Evolutionary conservation across 2,888 invertebrate species (phyloP).

Genomic region (Hyppa rectilinea): DNA sequence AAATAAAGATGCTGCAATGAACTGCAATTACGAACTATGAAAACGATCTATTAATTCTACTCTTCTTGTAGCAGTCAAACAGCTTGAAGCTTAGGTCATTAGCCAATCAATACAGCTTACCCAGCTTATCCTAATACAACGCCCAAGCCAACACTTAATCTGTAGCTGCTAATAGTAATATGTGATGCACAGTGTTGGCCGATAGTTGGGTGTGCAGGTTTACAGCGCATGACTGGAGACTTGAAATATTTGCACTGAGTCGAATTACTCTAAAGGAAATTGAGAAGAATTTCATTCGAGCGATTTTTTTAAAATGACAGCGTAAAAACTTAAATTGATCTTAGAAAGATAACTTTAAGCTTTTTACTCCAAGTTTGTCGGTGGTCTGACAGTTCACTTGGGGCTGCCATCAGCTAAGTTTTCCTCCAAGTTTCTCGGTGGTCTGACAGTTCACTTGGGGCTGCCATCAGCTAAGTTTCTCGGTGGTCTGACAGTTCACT

Average conservation of each 20-base stretch:
- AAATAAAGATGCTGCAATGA: too few species aligned
- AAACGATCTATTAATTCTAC: neutral
- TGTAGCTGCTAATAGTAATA: conserved; percentile 11
- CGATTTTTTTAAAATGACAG: neutral
- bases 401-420: too few species aligned
- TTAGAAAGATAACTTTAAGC: too few species aligned
- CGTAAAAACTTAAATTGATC: neutral
- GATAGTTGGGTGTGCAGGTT: conserved; percentile 10
- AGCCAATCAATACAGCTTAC: conserved; percentile 17
- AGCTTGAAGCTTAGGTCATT: neutral
- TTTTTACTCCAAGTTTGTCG: too few species aligned
- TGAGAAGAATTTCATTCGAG: neutral
- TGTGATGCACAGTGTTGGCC: neutral
- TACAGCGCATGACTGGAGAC: neutral
- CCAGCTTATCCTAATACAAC: conserved; percentile 19
- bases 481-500: neutral
- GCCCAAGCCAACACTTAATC: conserved; percentile 17
- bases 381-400: neutral
- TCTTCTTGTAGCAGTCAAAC: too few species aligned
- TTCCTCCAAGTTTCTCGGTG: too few species aligned
- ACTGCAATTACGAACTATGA: neutral
- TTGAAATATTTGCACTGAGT: neutral
- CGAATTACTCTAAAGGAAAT: neutral
- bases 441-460: neutral
- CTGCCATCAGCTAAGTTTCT: too few species aligned